phyloP scores from a whole-genome alignment of 2,797 vertebrate genomes.

The Acestrorhynchus altus region DNA sequence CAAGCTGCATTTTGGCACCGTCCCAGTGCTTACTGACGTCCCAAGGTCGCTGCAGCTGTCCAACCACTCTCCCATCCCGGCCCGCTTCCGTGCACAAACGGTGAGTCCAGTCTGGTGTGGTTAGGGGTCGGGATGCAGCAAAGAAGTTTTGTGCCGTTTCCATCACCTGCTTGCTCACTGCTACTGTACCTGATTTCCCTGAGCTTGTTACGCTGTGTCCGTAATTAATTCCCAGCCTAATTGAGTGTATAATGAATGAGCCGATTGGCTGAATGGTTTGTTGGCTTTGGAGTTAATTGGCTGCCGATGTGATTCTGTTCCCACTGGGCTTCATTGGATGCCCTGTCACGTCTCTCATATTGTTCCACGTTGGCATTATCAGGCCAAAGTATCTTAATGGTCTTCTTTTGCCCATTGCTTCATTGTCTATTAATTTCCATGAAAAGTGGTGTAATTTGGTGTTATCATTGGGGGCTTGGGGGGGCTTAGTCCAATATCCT shows the following conservation, averaged over 20 bases:
- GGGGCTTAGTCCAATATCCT: constrained; percentile 4
- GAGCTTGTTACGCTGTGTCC: constrained; percentile 24
- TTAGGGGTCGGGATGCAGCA: constrained; percentile 15
- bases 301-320: constrained; percentile 32
- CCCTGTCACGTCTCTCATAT: not conserved
- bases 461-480: not conserved
- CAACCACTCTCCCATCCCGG: constrained; percentile 81
- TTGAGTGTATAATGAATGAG: constrained; percentile 60
- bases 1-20: constrained; percentile 82
- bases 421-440: constrained; percentile 12
- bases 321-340: constrained; percentile 21
- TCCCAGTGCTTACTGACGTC: constrained; percentile 79
- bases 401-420: constrained; percentile 7
- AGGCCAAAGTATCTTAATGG: constrained; percentile 10
- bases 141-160: constrained; percentile 22
- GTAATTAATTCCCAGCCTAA: constrained; percentile 56
- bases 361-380: constrained; percentile 11
- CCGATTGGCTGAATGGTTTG: constrained; percentile 50
- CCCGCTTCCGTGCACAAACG: constrained; percentile 75
- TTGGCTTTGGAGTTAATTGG: constrained; percentile 59
- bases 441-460: constrained; percentile 23
- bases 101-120: constrained; percentile 68
- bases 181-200: constrained; percentile 8
- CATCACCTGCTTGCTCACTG: not conserved
- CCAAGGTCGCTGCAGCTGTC: constrained; percentile 73